Percentiles rank a stretch among this genome's conserved stretches.
Evolutionary conservation across 2,113 vertebrate genomes (phyloP).

Genomic region (Tragelaphus strepsiceros): DNA sequence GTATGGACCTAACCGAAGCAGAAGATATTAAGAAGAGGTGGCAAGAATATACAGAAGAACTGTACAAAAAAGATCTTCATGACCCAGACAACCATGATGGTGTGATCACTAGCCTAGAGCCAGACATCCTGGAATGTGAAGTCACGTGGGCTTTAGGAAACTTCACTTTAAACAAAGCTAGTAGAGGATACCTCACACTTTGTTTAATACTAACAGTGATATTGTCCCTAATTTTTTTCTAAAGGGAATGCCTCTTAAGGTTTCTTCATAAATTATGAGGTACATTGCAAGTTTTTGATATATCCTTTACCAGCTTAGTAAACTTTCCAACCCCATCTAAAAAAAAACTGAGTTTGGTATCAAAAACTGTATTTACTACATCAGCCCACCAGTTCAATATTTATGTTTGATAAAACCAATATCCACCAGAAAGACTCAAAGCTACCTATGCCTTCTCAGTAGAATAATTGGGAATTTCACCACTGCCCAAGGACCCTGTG

Average conservation of each 20-base stretch:
- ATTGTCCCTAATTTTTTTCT: neutral
- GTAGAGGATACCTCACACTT: neutral
- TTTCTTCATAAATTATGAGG: neutral
- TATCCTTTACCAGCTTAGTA: neutral
- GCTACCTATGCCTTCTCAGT: neutral
- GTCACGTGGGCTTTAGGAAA: neutral
- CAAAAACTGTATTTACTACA: neutral
- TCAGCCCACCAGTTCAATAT: neutral
- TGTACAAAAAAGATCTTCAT: neutral
- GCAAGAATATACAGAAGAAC: neutral
- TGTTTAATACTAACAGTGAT: neutral
- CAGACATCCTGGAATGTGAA: neutral
- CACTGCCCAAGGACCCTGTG: neutral
- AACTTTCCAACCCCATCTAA: neutral
- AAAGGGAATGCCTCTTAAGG: neutral
- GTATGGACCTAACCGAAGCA: neutral
- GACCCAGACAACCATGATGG: neutral
- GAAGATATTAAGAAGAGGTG: neutral
- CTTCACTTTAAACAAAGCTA: neutral
- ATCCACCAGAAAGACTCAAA: neutral
- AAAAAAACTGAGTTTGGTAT: neutral
- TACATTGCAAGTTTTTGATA: neutral
- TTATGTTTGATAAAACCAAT: neutral
- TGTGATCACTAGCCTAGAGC: neutral
- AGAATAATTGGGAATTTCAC: constrained; percentile 1